These are phyloP conservation scores for Brachionus rubens DNA, from an alignment of 1,140 invertebrate species.

Conservation along the genomic window DNA sequence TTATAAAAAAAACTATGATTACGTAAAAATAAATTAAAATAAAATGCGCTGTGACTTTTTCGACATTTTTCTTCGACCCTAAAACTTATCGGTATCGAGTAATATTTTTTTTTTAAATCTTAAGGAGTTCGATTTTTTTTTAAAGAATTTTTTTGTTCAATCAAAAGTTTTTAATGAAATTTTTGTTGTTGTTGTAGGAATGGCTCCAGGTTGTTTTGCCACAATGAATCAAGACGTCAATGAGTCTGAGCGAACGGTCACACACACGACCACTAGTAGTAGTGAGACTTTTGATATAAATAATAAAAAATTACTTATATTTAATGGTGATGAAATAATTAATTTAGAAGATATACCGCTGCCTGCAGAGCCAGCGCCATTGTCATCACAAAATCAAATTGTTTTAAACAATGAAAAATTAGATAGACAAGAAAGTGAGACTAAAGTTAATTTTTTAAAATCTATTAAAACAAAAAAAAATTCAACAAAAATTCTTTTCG, in stretches of 20 bases:
- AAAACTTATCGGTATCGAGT: too few species aligned
- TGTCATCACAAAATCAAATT: not conserved
- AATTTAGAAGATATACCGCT: conserved; percentile 38
- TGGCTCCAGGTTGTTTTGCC: conserved; percentile 18
- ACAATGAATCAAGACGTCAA: not conserved
- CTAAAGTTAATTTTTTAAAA: not conserved
- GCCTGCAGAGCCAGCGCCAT: not conserved
- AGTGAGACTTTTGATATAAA: conserved; percentile 12
- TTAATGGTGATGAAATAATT: conserved; percentile 40
- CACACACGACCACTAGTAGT: not conserved
- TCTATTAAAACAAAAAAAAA: not conserved
- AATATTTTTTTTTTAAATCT: too few species aligned
- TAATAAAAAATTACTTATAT: conserved; percentile 19
- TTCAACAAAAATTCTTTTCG: conserved; percentile 16
- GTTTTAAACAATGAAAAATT: not conserved
- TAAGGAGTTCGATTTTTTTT: too few species aligned
- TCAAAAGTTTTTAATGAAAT: too few species aligned
- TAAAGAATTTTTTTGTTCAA: too few species aligned
- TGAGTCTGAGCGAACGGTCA: not conserved
- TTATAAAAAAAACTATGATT: not conserved
- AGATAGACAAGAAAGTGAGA: conserved; percentile 8
- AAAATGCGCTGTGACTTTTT: too few species aligned
- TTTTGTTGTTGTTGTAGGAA: not conserved
- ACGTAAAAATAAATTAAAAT: not conserved
- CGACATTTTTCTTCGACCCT: too few species aligned